Conservation (phyloP, 2,797 vertebrate genomes). For the Eulemur rubriventer region DNA sequence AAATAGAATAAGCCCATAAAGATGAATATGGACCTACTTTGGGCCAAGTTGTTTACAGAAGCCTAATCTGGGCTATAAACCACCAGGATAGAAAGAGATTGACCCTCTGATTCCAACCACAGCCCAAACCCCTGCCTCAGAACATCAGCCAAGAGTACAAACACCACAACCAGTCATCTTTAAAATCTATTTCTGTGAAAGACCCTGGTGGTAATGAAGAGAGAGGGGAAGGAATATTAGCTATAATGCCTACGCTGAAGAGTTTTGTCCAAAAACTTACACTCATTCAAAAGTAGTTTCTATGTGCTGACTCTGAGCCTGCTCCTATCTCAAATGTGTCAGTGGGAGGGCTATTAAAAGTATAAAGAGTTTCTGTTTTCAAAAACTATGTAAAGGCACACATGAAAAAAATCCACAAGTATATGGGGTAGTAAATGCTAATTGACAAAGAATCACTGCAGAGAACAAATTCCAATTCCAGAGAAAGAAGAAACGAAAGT, state of each 20-base stretch:
- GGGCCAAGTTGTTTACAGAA: neutral
- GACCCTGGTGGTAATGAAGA: neutral
- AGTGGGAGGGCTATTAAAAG: neutral
- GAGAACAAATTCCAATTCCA: neutral
- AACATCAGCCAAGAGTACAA: neutral
- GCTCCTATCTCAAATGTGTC: neutral
- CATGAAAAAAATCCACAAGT: neutral
- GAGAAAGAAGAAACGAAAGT: neutral
- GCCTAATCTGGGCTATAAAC: neutral
- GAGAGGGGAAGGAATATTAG: neutral
- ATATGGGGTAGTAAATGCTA: neutral
- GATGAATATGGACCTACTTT: neutral
- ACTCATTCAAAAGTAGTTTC: constrained; percentile 14
- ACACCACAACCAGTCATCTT: neutral
- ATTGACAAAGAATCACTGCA: neutral
- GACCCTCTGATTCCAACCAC: neutral
- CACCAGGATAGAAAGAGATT: neutral
- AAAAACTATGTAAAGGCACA: neutral
- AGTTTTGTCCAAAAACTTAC: neutral
- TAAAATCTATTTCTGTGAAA: neutral
- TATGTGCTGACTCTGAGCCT: neutral
- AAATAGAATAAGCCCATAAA: neutral
- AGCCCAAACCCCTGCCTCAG: neutral
- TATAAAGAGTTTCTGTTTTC: neutral
- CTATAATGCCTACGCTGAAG: neutral